Percentiles rank a stretch among this genome's conserved stretches.
Conservation (phyloP, 2,113 vertebrate genomes). For the Amblyornis subalaris region DNA sequence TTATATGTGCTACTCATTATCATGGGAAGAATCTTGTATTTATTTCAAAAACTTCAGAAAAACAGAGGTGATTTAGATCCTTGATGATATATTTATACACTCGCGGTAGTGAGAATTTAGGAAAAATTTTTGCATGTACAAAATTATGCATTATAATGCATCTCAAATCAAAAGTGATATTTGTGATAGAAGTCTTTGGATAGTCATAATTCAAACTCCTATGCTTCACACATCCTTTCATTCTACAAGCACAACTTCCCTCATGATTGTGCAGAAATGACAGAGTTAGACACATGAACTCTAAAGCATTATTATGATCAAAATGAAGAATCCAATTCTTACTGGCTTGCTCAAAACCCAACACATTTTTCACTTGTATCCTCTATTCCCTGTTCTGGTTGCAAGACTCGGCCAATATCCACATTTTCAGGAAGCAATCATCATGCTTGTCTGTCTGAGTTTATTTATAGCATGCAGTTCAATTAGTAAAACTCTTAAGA, state of each 20-base stretch:
- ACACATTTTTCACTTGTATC: not conserved
- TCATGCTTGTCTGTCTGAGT: rapidly evolving
- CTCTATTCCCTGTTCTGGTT: not conserved
- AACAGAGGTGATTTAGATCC: not conserved
- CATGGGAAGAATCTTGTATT: not conserved
- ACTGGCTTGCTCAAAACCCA: not conserved
- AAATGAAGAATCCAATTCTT: not conserved
- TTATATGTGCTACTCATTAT: not conserved
- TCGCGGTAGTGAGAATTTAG: not conserved
- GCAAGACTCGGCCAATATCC: not conserved
- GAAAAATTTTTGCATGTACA: not conserved
- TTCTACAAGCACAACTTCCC: not conserved
- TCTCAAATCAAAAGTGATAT: not conserved
- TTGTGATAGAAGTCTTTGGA: not conserved
- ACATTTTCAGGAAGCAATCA: not conserved
- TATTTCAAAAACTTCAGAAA: not conserved
- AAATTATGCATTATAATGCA: not conserved
- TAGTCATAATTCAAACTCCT: not conserved
- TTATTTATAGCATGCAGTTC: not conserved
- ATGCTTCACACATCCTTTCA: not conserved
- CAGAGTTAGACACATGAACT: not conserved
- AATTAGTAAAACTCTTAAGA: not conserved
- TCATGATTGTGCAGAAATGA: not conserved
- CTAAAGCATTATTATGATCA: not conserved
- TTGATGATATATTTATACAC: not conserved